Base-by-base conservation (phyloP, 2,888 invertebrate species). In the Drosophila bunnanda region DNA sequence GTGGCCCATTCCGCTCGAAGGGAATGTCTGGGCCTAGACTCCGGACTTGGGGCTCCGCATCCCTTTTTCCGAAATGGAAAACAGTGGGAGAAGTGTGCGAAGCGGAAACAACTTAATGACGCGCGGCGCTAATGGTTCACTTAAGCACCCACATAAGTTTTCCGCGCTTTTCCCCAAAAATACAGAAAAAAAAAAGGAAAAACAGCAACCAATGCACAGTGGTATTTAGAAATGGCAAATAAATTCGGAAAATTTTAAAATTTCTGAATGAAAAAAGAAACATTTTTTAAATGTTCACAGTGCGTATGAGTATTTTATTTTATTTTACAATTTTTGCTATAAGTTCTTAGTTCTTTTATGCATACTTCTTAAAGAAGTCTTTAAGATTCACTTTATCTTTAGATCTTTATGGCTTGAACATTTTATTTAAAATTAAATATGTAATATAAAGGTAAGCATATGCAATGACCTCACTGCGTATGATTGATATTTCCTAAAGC, bases 61-160 rank as follows among this genome's bases (percentile, higher is more conserved):
- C 57, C 50, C 48, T 67, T 41, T 41, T 50, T 43, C 44, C 59
- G 54, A 59, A 65, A 57, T 48, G 48, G 71, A 72, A 75, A 82
- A 82, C 82, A 85, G 88, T 73, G 62, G 67, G 78, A 82, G 82
- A 86, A 86, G 79, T 84, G 84, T 76, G 86, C 88, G 83, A 88
- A 82, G 87, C 88, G 83, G 87, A 89, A 89, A 88, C 89, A 89
- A 89, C 89, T 88, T 88, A 89, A 88, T 87, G 85, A 85, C 88
- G 87, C 88, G 81, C 81, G 83, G 85, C 88, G 88, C 88, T 88
- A 88, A 88, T 88, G 87, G 89, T 87, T 88, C 88, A 89, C 88
- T 88, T 89, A 89, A 89, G 85, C 82, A 89, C 85, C 88, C 85
- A 83, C 86, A 86, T 88, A 86, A 86, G 88, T 88, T 82, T 78